A percentile compares a stretch with the other conserved stretches of the same genome.
phyloP scores from a whole-genome alignment of 2,113 vertebrate genomes.

The Accipiter virgatus region DNA sequence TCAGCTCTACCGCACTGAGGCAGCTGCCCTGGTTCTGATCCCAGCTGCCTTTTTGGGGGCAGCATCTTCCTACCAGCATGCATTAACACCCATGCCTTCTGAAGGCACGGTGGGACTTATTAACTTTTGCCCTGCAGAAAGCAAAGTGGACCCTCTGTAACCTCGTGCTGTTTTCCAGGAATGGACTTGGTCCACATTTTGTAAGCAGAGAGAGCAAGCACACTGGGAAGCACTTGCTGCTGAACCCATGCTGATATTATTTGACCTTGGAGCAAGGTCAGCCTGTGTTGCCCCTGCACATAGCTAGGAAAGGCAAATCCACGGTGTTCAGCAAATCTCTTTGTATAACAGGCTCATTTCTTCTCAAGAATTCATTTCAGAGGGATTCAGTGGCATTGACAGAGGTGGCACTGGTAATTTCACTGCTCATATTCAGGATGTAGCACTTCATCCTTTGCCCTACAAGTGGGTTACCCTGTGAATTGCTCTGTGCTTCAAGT shows the following conservation, averaged over 20 bases:
- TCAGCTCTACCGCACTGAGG: background rate
- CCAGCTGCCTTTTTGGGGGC: background rate
- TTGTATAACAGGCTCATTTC: slow-evolving; percentile 15
- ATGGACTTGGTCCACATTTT: fast-evolving
- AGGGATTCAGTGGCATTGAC: slow-evolving; percentile 63
- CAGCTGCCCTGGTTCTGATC: background rate
- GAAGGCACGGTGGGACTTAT: background rate
- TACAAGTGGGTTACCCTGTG: background rate
- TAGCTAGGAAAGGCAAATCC: slow-evolving; percentile 1
- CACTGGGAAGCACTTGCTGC: background rate
- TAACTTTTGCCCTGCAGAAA: background rate
- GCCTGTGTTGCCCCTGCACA: background rate
- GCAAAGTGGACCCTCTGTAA: background rate
- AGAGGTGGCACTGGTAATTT: slow-evolving; percentile 57
- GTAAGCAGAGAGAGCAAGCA: background rate
- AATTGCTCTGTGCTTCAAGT: background rate
- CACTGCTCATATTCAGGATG: slow-evolving; percentile 49
- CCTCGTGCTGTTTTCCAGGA: background rate
- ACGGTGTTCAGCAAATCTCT: slow-evolving; percentile 25
- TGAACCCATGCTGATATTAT: background rate
- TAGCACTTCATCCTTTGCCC: slow-evolving; percentile 51
- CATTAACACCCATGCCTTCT: background rate
- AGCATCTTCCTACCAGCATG: background rate
- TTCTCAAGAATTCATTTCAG: slow-evolving; percentile 55
- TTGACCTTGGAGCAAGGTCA: slow-evolving; percentile 30